These are phyloP conservation scores for Thereva nobilitata DNA, from an alignment of 2,888 invertebrate genomes.

Conservation along the genomic window DNA sequence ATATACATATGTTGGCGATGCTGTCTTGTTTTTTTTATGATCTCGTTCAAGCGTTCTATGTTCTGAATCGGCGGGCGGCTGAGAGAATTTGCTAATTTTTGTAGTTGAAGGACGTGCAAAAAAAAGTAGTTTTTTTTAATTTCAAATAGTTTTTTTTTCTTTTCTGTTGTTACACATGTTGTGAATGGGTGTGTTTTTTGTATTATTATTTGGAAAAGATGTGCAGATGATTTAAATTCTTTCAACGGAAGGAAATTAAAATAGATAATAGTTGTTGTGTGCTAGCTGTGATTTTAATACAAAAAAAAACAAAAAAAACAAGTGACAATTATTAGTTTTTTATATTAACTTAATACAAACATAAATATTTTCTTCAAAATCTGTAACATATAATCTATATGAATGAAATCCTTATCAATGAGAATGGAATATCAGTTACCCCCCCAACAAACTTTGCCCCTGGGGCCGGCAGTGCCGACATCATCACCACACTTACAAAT, in stretches of 20 bases:
- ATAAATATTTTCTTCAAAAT: background rate
- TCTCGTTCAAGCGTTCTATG: background rate
- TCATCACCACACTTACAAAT: constrained; percentile 48
- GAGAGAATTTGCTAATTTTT: constrained; percentile 5
- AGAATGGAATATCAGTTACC: constrained; percentile 59
- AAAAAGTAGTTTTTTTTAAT: background rate
- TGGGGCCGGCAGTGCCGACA: constrained; percentile 46
- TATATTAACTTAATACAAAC: background rate
- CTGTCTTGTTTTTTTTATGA: too few species aligned
- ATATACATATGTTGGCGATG: background rate
- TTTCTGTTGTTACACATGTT: background rate
- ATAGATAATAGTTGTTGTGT: background rate
- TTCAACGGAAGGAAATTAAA: background rate
- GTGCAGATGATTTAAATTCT: background rate
- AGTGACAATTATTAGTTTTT: background rate
- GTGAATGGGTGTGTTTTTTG: constrained; percentile 22
- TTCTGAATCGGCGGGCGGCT: background rate
- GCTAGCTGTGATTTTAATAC: background rate
- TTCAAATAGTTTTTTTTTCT: too few species aligned
- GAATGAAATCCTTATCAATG: constrained; percentile 49
- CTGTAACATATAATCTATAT: constrained; percentile 28
- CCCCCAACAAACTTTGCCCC: constrained; percentile 54
- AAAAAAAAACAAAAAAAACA: background rate
- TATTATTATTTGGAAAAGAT: background rate
- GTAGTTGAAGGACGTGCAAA: constrained; percentile 16